Evolutionary conservation across 2,888 invertebrate genomes (phyloP).

Genomic region (Actias luna): DNA sequence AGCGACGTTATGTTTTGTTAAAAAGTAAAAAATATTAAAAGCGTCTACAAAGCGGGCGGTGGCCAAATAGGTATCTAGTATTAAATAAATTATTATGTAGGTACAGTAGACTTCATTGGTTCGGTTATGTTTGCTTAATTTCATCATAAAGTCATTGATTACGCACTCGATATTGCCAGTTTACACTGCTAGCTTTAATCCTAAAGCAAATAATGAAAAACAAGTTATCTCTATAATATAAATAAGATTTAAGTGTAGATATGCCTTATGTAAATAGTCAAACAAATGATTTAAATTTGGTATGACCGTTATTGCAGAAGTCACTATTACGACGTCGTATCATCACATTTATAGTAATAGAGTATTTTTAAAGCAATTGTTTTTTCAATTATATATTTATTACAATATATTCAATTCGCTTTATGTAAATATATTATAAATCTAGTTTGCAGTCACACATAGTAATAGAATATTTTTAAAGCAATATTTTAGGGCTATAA

Average conservation of each 20-base stretch:
- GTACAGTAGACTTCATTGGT: too few relatives aligned
- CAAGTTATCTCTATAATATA: not conserved
- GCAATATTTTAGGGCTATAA: too few relatives aligned
- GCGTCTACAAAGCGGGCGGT: not conserved
- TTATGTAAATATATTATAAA: not conserved
- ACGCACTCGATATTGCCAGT: not conserved
- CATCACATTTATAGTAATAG: not conserved
- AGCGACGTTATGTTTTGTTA: not conserved
- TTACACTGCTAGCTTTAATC: not conserved
- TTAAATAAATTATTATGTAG: too few relatives aligned
- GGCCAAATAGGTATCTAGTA: too few relatives aligned
- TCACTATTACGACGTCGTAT: not conserved
- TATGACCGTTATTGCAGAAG: not conserved
- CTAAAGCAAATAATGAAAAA: not conserved
- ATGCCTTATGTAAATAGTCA: not conserved
- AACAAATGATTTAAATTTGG: not conserved
- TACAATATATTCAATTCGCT: too few relatives aligned
- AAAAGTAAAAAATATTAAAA: not conserved
- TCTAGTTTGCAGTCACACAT: not conserved
- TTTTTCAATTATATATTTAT: not conserved
- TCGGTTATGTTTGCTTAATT: not conserved
- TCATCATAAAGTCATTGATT: not conserved
- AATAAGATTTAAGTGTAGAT: conserved; percentile 1
- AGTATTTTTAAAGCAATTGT: too few relatives aligned
- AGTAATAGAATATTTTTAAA: too few relatives aligned